A percentile compares a stretch with the other conserved stretches of the same genome.
phyloP scores from a whole-genome alignment of 2,888 invertebrate genomes.

The Drosophila melanosoma region DNA sequence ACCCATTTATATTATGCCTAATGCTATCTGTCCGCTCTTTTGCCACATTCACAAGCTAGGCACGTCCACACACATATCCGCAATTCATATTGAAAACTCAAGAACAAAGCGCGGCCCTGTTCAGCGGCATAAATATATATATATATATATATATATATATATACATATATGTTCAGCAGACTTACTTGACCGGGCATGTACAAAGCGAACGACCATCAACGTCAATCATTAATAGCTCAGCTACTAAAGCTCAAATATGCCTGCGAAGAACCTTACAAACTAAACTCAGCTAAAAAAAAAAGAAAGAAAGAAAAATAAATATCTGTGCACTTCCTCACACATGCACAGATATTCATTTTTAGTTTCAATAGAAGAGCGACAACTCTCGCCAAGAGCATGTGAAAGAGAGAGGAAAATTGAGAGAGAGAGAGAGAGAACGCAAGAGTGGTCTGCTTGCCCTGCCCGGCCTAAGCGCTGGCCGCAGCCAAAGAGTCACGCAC shows the following conservation, averaged over 20 bases:
- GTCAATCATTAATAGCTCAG: slow-evolving; percentile 39
- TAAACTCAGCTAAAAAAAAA: slow-evolving; percentile 24
- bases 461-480: slow-evolving; percentile 10
- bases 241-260: slow-evolving; percentile 34
- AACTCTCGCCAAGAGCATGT: slow-evolving; percentile 19
- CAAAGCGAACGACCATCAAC: slow-evolving; percentile 40
- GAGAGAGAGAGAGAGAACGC: neutral
- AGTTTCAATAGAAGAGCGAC: slow-evolving; percentile 7
- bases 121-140: slow-evolving; percentile 14
- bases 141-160: neutral
- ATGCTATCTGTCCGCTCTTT: slow-evolving; percentile 16
- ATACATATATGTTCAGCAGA: neutral
- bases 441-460: slow-evolving; percentile 28
- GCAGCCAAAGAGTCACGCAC: slow-evolving; percentile 33
- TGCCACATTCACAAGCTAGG: slow-evolving; percentile 49
- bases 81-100: slow-evolving; percentile 65
- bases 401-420: neutral
- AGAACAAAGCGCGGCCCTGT: slow-evolving; percentile 65
- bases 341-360: slow-evolving; percentile 8
- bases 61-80: slow-evolving; percentile 71
- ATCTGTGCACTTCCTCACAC: too few species aligned
- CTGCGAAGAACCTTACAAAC: slow-evolving; percentile 40
- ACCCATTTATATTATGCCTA: slow-evolving; percentile 9
- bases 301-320: neutral
- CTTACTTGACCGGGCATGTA: slow-evolving; percentile 26